Conservation (phyloP, 2,888 invertebrate species). For the Kryphioiulus occultus region DNA sequence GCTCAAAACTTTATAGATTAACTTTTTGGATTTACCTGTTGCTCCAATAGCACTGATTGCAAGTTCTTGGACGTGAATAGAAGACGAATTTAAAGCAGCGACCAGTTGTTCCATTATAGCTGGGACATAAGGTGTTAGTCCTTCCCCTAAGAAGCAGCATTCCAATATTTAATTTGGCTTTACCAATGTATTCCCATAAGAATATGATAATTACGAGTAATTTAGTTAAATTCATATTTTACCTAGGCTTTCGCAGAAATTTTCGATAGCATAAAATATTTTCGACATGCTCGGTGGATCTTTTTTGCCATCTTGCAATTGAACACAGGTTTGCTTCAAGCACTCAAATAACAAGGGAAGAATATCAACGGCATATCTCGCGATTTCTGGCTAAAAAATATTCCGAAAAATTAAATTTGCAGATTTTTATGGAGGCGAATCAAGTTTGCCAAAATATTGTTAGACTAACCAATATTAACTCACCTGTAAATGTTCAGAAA, state of each 20-base stretch:
- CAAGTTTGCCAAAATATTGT: background rate
- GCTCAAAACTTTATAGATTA: slow-evolving; percentile 2
- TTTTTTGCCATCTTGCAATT: slow-evolving; percentile 61
- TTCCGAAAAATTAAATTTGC: slow-evolving; percentile 41
- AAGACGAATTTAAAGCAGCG: slow-evolving; percentile 62
- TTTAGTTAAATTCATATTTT: background rate
- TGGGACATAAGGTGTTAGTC: slow-evolving; percentile 75
- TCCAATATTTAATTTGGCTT: background rate
- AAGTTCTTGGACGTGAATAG: slow-evolving; percentile 72
- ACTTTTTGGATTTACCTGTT: slow-evolving; percentile 61
- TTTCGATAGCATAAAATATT: slow-evolving; percentile 81
- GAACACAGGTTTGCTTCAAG: slow-evolving; percentile 55
- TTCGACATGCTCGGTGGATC: slow-evolving; percentile 72
- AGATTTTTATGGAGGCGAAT: background rate
- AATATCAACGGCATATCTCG: slow-evolving; percentile 74
- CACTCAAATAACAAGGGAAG: slow-evolving; percentile 73
- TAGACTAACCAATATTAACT: background rate
- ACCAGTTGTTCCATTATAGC: slow-evolving; percentile 76
- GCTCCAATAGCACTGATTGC: slow-evolving; percentile 76
- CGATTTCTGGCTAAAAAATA: slow-evolving; percentile 73
- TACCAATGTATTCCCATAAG: slow-evolving; percentile 16
- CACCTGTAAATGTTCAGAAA: slow-evolving; percentile 78
- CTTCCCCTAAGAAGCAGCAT: slow-evolving; percentile 66
- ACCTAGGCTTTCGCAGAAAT: slow-evolving; percentile 77
- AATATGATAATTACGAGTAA: background rate